A percentile compares a stretch with the other conserved stretches of the same genome.
phyloP scores from a whole-genome alignment of 1,140 invertebrate genomes.

The Brachionus sp. region DNA sequence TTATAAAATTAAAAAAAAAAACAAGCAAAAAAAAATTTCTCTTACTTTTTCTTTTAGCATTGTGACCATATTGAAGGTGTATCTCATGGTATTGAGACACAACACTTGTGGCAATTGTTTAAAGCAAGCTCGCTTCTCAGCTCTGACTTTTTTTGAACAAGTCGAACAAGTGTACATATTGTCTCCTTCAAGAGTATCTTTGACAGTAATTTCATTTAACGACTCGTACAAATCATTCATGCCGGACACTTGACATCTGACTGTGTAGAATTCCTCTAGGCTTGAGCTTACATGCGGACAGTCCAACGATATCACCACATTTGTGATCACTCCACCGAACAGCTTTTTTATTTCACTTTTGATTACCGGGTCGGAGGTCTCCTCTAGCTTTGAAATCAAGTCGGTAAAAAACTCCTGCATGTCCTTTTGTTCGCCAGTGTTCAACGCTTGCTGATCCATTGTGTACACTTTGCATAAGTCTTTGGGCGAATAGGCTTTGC shows the following conservation, averaged over 20 bases:
- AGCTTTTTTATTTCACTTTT: slow-evolving; percentile 83
- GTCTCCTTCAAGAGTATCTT: slow-evolving; percentile 89
- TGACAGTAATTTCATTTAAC: slow-evolving; percentile 88
- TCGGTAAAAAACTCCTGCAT: slow-evolving; percentile 98
- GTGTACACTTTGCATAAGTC: slow-evolving; percentile 93
- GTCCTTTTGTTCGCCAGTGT: slow-evolving; percentile 93
- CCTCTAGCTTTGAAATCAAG: slow-evolving; percentile 87
- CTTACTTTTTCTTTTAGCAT: slow-evolving; percentile 85
- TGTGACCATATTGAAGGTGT: slow-evolving; percentile 93
- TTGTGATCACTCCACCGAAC: slow-evolving; percentile 85
- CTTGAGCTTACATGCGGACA: slow-evolving; percentile 88
- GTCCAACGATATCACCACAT: slow-evolving; percentile 89
- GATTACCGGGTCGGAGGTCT: slow-evolving; percentile 70
- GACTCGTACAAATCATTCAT: slow-evolving; percentile 92
- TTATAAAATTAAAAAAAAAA: not conserved
- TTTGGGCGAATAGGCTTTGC: slow-evolving; percentile 87
- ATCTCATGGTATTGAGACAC: slow-evolving; percentile 96
- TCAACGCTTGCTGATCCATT: slow-evolving; percentile 90
- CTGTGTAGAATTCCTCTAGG: slow-evolving; percentile 90
- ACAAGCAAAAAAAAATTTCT: not conserved
- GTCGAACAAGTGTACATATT: slow-evolving; percentile 96
- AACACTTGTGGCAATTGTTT: slow-evolving; percentile 86
- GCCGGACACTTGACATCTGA: slow-evolving; percentile 88
- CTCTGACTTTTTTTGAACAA: slow-evolving; percentile 86
- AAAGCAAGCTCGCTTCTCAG: slow-evolving; percentile 87